A percentile compares a stretch with the other conserved stretches of the same genome.
These are phyloP conservation scores for Lithophane socia DNA, from an alignment of 2,888 invertebrate genomes.

Conservation along the genomic window DNA sequence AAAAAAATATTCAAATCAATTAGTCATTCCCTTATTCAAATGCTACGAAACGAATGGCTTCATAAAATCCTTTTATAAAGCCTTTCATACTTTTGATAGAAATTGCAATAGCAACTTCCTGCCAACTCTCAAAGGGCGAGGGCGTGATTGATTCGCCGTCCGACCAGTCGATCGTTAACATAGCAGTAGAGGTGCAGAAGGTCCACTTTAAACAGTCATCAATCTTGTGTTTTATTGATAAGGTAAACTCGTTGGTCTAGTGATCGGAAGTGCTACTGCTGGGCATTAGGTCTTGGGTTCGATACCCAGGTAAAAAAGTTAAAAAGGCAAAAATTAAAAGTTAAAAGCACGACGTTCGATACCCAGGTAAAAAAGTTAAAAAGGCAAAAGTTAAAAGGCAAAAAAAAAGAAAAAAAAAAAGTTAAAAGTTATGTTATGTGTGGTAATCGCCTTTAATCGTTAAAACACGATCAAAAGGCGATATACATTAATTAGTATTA, in stretches of 20 bases:
- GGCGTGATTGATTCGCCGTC: constrained; percentile 54
- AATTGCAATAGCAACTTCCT: constrained; percentile 56
- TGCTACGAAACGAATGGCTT: constrained; percentile 27
- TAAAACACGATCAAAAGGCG: too few species aligned
- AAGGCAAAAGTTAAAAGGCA: too few species aligned
- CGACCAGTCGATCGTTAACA: constrained; percentile 25
- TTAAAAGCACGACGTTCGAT: too few species aligned
- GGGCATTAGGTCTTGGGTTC: too few species aligned
- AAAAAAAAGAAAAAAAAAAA: too few species aligned
- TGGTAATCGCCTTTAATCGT: background rate
- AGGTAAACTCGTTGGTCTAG: too few species aligned
- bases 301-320: too few species aligned
- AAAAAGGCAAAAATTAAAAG: too few species aligned
- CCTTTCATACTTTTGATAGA: constrained; percentile 38
- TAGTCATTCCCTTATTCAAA: constrained; percentile 28
- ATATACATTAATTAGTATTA: too few species aligned
- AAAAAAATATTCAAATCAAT: constrained; percentile 3
- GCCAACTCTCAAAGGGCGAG: constrained; percentile 48
- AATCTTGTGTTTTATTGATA: constrained; percentile 30
- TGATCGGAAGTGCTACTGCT: too few species aligned
- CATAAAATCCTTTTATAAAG: constrained; percentile 34
- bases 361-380: too few species aligned
- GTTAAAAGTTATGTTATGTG: too few species aligned
- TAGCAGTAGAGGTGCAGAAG: constrained; percentile 26
- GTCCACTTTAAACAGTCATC: constrained; percentile 8